A percentile compares a stretch with the other conserved stretches of the same genome.
Conservation (phyloP, 2,797 vertebrate genomes). For the Mallotus villosus region DNA sequence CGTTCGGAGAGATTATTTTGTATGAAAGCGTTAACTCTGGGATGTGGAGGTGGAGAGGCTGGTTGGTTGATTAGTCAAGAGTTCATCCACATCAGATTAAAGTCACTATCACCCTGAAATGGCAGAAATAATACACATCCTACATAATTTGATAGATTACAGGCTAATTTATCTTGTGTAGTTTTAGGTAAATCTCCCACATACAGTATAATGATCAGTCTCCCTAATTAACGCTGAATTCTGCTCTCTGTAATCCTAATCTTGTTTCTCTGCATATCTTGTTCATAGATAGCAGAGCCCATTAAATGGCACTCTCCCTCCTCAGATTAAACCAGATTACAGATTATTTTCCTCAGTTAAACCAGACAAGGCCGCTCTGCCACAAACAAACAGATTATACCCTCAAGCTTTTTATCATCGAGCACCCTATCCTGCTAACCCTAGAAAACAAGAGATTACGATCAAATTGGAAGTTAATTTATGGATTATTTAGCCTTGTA, state of each 20-base stretch:
- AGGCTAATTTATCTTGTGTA: no score
- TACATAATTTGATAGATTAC: background rate
- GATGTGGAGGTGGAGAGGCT: background rate
- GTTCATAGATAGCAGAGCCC: slow-evolving; percentile 23
- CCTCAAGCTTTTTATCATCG: slow-evolving; percentile 41
- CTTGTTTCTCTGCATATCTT: slow-evolving; percentile 33
- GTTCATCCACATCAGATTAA: no score
- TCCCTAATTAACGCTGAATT: slow-evolving; percentile 14
- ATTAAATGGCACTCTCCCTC: slow-evolving; percentile 25
- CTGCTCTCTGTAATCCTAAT: slow-evolving; percentile 33
- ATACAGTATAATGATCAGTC: slow-evolving; percentile 2
- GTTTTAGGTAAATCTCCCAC: background rate
- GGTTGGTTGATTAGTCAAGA: background rate
- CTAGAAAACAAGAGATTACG: background rate
- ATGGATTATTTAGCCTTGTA: background rate
- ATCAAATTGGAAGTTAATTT: background rate
- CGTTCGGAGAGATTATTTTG: slow-evolving; percentile 38
- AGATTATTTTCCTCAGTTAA: slow-evolving; percentile 61
- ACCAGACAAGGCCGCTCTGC: slow-evolving; percentile 46
- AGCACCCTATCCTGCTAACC: background rate
- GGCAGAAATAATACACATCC: background rate
- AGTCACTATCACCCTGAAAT: background rate
- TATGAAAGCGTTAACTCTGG: slow-evolving; percentile 33
- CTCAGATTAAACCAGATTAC: slow-evolving; percentile 51
- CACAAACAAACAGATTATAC: slow-evolving; percentile 63